Evolutionary conservation across 2,113 vertebrate genomes (phyloP).

Genomic region (Calyptomena viridis): DNA sequence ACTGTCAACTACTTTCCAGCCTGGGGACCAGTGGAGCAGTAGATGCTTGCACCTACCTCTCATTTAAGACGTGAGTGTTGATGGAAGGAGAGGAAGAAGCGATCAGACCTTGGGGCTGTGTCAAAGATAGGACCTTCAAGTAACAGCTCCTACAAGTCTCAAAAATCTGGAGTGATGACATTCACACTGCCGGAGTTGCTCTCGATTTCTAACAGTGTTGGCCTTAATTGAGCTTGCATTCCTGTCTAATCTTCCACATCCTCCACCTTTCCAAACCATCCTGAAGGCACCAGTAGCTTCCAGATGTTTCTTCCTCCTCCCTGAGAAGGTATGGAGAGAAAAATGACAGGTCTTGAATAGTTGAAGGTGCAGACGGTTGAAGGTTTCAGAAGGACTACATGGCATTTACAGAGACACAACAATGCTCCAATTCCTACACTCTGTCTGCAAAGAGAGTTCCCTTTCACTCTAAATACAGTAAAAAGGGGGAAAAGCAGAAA

Average conservation of each 20-base stretch:
- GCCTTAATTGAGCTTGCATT: neutral
- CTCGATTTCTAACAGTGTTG: neutral
- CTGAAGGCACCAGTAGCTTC: neutral
- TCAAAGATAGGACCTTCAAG: neutral
- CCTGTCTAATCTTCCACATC: neutral
- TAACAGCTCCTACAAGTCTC: neutral
- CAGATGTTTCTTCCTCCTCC: neutral
- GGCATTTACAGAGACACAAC: neutral
- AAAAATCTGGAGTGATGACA: neutral
- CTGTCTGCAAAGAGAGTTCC: constrained; percentile 48
- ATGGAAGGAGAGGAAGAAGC: neutral
- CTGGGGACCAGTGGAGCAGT: neutral
- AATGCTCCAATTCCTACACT: neutral
- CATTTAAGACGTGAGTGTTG: neutral
- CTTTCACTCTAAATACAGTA: constrained; percentile 1
- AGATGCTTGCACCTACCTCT: neutral
- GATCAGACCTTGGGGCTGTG: neutral
- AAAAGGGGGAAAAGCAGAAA: constrained; percentile 11
- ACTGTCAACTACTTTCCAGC: neutral
- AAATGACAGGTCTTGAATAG: neutral
- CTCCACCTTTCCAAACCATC: neutral
- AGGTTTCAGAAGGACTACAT: neutral
- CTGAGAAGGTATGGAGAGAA: neutral
- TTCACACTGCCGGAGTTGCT: neutral
- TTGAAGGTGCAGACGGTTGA: neutral